Base-by-base conservation (phyloP, 2,113 vertebrate species). In the Arenaria interpres region DNA sequence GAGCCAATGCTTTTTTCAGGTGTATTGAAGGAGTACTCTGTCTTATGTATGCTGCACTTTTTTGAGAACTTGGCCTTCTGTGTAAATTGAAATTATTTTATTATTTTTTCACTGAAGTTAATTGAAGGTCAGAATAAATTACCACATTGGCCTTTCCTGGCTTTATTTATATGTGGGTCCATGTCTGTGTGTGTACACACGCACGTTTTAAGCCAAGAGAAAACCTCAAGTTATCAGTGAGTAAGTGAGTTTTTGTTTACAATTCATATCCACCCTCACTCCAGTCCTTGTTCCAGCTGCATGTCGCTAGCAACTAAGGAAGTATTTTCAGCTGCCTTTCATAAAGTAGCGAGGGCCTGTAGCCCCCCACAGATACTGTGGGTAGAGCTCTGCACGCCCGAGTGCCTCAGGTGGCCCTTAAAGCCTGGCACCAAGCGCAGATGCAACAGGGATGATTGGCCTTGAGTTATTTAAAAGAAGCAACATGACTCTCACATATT, bases 341-440 rank as follows among this genome's bases (percentile, higher is more conserved):
- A 53, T 1, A 1, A 41, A 83, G 35, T 8, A n/a, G 33, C 3
- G 46, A 78, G 57, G 39, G 14, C 10, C 21, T 41, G 27, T 12
- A 60, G 30, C 62, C 39, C 39, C 37, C 9, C 35, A 45, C 1
- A 0, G 37, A 33, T 1, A 3, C 21, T 33, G 21, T 3, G 2
- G n/a, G 66, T 62, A 69, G 15, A 56, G 35, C 35, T 77, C 39
- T 46, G 19, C 43, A 9, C 0, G 1, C 12, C 0, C 0, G 23
- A 35, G 71, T 3, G 32, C 17, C 37, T 76, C 62, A 64, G 43
- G 17, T 64, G 53, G 21, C 51, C 10, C 14, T 87, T 59, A 19
- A 5, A 17, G 32, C 39, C 39, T 68, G 48, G 35, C 62, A 50
- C 24, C 57, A 43, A 67, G 23, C 0, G 0, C 28, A 46, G 18